A percentile compares a stretch with the other conserved stretches of the same genome.
These are phyloP conservation scores for Erebia ligea DNA, from an alignment of 2,888 invertebrate genomes.

Conservation along the genomic window DNA sequence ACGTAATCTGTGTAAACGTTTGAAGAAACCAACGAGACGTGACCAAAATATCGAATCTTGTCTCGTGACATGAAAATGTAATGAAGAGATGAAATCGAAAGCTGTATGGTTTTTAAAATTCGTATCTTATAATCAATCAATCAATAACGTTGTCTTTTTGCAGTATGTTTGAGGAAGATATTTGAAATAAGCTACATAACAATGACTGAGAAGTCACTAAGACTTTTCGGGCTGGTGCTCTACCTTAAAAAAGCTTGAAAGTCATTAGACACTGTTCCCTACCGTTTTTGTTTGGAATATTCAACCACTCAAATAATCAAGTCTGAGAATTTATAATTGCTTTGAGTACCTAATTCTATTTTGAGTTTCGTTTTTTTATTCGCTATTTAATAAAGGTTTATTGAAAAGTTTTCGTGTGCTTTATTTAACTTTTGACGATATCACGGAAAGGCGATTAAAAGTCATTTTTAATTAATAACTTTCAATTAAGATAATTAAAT, in stretches of 20 bases:
- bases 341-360: neutral
- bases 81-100: conserved; percentile 55
- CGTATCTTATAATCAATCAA: too few relatives aligned
- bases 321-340: neutral
- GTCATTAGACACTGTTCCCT: neutral
- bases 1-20: conserved; percentile 3
- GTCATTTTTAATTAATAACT: too few relatives aligned
- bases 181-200: neutral
- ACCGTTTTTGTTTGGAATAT: neutral
- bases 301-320: neutral
- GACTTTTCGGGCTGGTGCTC: neutral
- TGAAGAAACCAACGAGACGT: conserved; percentile 48
- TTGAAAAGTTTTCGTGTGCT: too few relatives aligned
- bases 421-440: too few relatives aligned
- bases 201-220: neutral
- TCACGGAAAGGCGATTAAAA: too few relatives aligned
- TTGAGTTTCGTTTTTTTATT: neutral
- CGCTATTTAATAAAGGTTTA: too few relatives aligned
- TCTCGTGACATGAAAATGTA: conserved; percentile 52
- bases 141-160: too few relatives aligned
- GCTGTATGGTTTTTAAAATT: conserved; percentile 33
- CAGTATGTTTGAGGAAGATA: neutral
- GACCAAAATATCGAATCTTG: conserved; percentile 49
- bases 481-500: too few relatives aligned
- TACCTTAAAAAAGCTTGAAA: neutral